phyloP scores from a whole-genome alignment of 35 echinoderm and acorn worm species.

The Ophiothrix spiculata region DNA sequence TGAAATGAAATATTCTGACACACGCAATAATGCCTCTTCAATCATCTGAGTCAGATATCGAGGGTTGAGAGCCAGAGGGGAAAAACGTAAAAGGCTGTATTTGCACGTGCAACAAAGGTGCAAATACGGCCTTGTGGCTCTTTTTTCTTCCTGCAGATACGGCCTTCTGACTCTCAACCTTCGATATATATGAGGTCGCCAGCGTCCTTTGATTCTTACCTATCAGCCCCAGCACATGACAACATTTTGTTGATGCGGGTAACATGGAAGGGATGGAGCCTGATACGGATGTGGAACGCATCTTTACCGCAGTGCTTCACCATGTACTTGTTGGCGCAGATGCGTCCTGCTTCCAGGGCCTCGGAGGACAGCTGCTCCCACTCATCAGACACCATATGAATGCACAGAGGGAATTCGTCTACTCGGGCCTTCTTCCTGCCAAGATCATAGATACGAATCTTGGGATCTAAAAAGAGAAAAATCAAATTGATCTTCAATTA shows the following conservation, averaged over 20 bases:
- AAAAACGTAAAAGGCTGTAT: too few species aligned
- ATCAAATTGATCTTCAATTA: background rate
- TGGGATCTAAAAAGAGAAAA: constrained; percentile 70
- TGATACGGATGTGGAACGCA: constrained; percentile 94
- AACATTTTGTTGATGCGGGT: constrained; percentile 99
- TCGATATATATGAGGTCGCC: too few species aligned
- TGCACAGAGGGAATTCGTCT: constrained; percentile 91
- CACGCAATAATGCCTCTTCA: too few species aligned
- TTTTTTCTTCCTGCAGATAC: too few species aligned
- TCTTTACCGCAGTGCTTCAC: constrained; percentile 98
- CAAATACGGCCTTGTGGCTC: too few species aligned
- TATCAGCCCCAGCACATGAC: constrained; percentile 99
- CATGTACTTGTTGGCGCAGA: constrained; percentile 99
- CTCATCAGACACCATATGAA: constrained; percentile 97
- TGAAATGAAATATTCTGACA: too few species aligned
- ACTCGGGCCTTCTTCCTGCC: constrained; percentile 97
- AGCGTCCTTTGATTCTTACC: constrained; percentile 66
- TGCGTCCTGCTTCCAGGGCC: constrained; percentile 94
- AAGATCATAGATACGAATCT: constrained; percentile 98
- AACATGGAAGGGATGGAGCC: constrained; percentile 94
- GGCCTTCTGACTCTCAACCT: too few species aligned
- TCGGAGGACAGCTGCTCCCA: constrained; percentile 99
- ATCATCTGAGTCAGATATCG: too few species aligned
- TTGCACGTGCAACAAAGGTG: too few species aligned
- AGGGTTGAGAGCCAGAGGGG: too few species aligned